Conservation (phyloP, 2,888 invertebrate species). For the Matsumyia berberina region DNA sequence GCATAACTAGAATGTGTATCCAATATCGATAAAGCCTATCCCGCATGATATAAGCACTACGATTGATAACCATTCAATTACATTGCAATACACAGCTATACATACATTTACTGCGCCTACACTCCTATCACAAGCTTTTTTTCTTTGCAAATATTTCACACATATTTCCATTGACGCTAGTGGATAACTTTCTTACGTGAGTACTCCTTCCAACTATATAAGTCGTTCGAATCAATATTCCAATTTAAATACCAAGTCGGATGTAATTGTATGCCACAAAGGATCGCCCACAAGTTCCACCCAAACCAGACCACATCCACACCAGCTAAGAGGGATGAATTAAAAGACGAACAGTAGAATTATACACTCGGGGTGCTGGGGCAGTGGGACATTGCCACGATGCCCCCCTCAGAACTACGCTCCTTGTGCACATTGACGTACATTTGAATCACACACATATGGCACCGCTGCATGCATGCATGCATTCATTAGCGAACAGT, state of each 20-base stretch:
- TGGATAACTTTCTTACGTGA: conserved; percentile 27
- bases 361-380: conserved; percentile 56
- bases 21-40: no score
- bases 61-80: no score
- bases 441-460: conserved; percentile 53
- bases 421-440: conserved; percentile 68
- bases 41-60: no score
- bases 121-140: conserved; percentile 5
- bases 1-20: no score
- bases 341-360: conserved; percentile 48
- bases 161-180: conserved; percentile 37
- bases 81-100: neutral
- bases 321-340: conserved; percentile 41
- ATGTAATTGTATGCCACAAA: conserved; percentile 38
- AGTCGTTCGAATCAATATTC: conserved; percentile 51
- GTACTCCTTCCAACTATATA: conserved; percentile 18
- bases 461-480: conserved; percentile 27
- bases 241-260: conserved; percentile 46
- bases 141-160: conserved; percentile 16
- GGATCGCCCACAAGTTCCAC: conserved; percentile 7
- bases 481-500: conserved; percentile 67
- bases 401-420: conserved; percentile 53
- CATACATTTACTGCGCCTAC: conserved; percentile 1
- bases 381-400: conserved; percentile 67
- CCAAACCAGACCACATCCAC: conserved; percentile 14